phyloP scores from a whole-genome alignment of 2,113 vertebrate genomes.

The Anhinga rufa region DNA sequence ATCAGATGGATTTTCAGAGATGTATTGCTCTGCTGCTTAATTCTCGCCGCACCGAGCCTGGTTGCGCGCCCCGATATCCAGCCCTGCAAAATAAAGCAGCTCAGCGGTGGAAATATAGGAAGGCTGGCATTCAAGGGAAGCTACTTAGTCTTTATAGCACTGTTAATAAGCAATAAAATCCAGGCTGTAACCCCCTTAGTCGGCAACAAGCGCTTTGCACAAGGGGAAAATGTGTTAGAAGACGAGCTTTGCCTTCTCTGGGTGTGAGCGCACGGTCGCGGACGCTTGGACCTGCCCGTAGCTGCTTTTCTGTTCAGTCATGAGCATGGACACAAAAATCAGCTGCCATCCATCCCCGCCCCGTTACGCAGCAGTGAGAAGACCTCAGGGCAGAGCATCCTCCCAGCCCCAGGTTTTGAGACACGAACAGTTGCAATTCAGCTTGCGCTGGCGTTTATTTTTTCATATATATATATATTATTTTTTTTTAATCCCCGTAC shows the following conservation, averaged over 20 bases:
- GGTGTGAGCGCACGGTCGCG: fast-evolving
- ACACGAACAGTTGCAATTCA: background rate
- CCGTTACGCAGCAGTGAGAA: background rate
- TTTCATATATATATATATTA: too few species aligned
- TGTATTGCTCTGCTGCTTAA: background rate
- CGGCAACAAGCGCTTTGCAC: background rate
- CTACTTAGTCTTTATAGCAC: background rate
- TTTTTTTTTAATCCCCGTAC: background rate
- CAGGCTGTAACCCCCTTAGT: background rate
- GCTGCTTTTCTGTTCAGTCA: background rate
- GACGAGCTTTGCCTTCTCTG: background rate
- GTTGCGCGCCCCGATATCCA: background rate
- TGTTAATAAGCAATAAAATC: background rate
- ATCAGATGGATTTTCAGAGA: background rate
- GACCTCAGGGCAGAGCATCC: background rate
- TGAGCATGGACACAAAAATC: background rate
- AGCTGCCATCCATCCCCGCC: background rate
- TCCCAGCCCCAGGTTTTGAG: background rate
- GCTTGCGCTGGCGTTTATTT: background rate
- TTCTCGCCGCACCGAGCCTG: background rate
- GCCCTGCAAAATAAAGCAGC: background rate
- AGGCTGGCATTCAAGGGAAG: background rate
- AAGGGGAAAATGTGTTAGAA: background rate
- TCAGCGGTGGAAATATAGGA: background rate
- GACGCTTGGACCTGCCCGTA: fast-evolving